Evolutionary conservation across 2,888 invertebrate genomes (phyloP).

Genomic region (Noctua pronuba): DNA sequence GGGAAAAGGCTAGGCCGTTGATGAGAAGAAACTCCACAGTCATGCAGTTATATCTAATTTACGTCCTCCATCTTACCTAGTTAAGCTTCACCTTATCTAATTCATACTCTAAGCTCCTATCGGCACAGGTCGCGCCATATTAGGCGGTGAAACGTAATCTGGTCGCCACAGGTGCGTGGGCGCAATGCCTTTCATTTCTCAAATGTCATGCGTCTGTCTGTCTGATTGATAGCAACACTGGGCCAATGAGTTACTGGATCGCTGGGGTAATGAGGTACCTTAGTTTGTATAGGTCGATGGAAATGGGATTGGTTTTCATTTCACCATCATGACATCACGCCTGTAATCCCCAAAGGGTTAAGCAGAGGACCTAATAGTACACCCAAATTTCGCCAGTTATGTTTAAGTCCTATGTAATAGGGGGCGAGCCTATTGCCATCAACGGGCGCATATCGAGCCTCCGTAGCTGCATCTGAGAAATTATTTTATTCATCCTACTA

Average conservation of each 20-base stretch:
- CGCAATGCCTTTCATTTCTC: constrained; percentile 64
- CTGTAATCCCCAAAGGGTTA: too few relatives aligned
- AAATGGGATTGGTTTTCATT: background rate
- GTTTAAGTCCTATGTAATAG: too few relatives aligned
- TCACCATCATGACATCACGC: too few relatives aligned
- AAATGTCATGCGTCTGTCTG: constrained; percentile 58
- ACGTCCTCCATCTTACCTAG: background rate
- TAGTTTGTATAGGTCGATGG: background rate
- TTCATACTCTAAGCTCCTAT: constrained; percentile 12
- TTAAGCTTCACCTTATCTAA: constrained; percentile 8
- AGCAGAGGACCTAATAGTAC: too few relatives aligned
- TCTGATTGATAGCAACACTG: constrained; percentile 47
- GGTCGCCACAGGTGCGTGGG: constrained; percentile 63
- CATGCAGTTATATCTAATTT: too few relatives aligned
- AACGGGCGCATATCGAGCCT: too few relatives aligned
- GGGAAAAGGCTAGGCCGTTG: too few relatives aligned
- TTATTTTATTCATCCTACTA: too few relatives aligned
- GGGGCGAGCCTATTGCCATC: too few relatives aligned
- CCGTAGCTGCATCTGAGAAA: too few relatives aligned
- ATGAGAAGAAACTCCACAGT: too few relatives aligned
- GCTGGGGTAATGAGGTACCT: constrained; percentile 7
- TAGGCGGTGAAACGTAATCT: constrained; percentile 63
- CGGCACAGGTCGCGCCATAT: constrained; percentile 53
- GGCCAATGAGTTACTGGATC: constrained; percentile 20
- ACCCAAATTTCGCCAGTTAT: too few relatives aligned